Evolutionary conservation across 2,888 invertebrate genomes (phyloP).

Genomic region (Allygus modestus): DNA sequence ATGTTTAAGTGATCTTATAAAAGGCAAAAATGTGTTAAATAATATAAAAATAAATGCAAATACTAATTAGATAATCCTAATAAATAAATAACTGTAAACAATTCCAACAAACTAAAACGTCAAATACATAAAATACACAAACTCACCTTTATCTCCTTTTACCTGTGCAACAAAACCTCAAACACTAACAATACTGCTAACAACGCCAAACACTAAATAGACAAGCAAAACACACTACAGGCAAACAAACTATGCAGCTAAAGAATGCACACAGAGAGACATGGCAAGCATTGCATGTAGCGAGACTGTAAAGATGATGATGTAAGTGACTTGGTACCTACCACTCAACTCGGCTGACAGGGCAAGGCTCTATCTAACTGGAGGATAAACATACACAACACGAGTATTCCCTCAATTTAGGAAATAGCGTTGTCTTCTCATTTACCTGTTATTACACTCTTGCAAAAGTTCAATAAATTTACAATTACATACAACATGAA

Average conservation of each 20-base stretch:
- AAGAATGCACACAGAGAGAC: slow-evolving; percentile 11
- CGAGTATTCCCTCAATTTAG: too few species aligned
- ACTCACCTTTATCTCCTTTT: background rate
- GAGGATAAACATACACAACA: background rate
- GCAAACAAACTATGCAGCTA: slow-evolving; percentile 20
- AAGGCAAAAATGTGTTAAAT: too few species aligned
- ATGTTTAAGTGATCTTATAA: too few species aligned
- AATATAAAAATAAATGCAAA: too few species aligned
- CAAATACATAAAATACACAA: background rate
- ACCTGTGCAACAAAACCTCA: background rate
- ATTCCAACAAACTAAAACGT: too few species aligned
- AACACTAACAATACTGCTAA: background rate
- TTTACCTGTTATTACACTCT: too few species aligned
- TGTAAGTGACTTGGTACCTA: background rate
- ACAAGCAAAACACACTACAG: slow-evolving; percentile 18
- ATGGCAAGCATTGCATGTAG: slow-evolving; percentile 7
- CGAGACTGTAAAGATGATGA: slow-evolving; percentile 13
- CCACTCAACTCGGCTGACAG: slow-evolving; percentile 1
- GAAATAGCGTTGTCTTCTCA: too few species aligned
- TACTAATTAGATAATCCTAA: too few species aligned
- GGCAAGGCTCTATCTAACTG: background rate
- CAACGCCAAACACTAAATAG: background rate
- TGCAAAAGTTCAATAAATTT: too few species aligned
- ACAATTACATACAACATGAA: too few species aligned
- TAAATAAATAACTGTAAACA: too few species aligned